A percentile compares a stretch with the other conserved stretches of the same genome.
Evolutionary conservation across 2,797 vertebrate genomes (phyloP).

Genomic region (Chaenodraco wilsoni): DNA sequence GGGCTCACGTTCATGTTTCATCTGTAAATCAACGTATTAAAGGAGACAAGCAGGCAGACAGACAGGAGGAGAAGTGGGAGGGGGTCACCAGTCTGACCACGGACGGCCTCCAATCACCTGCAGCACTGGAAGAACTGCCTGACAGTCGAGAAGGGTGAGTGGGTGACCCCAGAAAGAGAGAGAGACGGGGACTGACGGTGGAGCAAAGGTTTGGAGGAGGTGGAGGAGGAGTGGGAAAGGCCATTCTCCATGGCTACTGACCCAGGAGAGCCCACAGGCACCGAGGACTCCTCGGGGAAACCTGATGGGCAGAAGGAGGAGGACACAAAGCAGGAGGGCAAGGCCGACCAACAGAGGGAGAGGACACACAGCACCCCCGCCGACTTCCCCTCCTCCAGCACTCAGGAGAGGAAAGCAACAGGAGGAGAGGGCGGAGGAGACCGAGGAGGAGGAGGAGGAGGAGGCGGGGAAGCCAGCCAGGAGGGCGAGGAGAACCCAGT

Average conservation of each 20-base stretch:
- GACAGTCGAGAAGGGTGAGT: constrained; percentile 53
- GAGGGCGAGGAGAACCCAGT: constrained; percentile 47
- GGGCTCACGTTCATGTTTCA: constrained; percentile 25
- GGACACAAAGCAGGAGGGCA: constrained; percentile 68
- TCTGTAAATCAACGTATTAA: constrained; percentile 38
- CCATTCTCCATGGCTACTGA: constrained; percentile 90
- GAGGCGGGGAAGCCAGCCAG: constrained; percentile 43
- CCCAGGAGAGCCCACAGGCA: constrained; percentile 90
- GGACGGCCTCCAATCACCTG: constrained; percentile 40
- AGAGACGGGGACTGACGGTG: constrained; percentile 85
- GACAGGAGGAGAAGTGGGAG: not conserved
- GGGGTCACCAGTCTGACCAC: constrained; percentile 19
- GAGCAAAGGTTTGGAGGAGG: constrained; percentile 80
- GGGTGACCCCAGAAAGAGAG: constrained; percentile 73
- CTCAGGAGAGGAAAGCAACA: constrained; percentile 61
- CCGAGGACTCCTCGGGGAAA: constrained; percentile 91
- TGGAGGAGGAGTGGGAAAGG: constrained; percentile 64
- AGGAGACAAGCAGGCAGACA: constrained; percentile 24
- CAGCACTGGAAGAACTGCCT: constrained; percentile 43
- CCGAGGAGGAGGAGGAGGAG: constrained; percentile 53
- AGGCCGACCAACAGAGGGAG: constrained; percentile 75
- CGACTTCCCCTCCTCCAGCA: constrained; percentile 75
- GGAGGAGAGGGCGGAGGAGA: constrained; percentile 63
- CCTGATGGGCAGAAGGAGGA: constrained; percentile 88
- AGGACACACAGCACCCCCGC: constrained; percentile 79